Evolutionary conservation across 2,888 invertebrate genomes (phyloP).

Genomic region (Nephrotoma guestfalica): DNA sequence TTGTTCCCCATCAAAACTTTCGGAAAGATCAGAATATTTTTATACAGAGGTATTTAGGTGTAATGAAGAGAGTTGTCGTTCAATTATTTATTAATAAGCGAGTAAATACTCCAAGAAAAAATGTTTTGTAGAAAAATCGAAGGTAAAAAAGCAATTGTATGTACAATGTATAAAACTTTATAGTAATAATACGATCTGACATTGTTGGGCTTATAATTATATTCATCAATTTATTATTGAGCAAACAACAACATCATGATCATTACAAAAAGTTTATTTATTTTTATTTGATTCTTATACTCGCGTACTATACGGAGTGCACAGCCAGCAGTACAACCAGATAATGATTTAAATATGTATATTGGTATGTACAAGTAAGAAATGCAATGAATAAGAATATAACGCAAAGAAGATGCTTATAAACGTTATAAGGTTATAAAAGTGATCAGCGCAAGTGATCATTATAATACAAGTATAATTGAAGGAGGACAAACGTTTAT

Average conservation of each 20-base stretch:
- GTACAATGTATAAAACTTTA: neutral
- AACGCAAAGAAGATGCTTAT: neutral
- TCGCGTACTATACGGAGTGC: neutral
- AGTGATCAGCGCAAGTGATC: neutral
- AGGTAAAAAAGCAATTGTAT: neutral
- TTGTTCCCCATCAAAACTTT: neutral
- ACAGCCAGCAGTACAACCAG: neutral
- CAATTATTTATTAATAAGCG: neutral
- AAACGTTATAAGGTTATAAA: neutral
- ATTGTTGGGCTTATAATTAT: neutral
- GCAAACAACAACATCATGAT: neutral
- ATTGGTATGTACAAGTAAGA: neutral
- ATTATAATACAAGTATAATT: neutral
- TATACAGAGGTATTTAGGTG: neutral
- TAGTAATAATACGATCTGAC: neutral
- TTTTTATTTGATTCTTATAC: neutral
- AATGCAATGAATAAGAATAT: neutral
- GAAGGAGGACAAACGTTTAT: neutral
- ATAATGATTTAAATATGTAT: neutral
- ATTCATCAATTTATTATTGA: neutral
- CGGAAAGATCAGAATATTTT: neutral
- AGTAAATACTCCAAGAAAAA: neutral
- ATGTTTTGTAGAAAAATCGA: neutral
- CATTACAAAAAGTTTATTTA: neutral
- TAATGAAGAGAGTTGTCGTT: neutral